Percentiles rank a stretch among this genome's conserved stretches.
These are phyloP conservation scores for Pheosia tremula DNA, from an alignment of 2,888 invertebrate genomes.

Conservation along the genomic window DNA sequence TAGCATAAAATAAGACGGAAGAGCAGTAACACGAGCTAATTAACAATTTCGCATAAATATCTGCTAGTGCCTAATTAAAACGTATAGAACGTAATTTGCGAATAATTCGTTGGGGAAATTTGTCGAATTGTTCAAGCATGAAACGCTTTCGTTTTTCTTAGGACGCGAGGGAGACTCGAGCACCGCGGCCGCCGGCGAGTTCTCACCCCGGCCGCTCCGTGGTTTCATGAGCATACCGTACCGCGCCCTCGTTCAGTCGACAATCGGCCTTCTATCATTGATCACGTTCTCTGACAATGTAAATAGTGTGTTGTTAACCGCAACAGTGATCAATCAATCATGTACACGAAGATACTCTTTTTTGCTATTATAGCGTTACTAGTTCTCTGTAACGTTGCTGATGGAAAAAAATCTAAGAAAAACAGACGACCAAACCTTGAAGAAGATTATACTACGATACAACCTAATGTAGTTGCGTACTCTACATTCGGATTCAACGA, in stretches of 20 bases:
- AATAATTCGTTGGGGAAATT: slow-evolving; percentile 77
- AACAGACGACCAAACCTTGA: slow-evolving; percentile 60
- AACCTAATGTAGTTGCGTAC: slow-evolving; percentile 75
- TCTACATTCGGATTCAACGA: slow-evolving; percentile 78
- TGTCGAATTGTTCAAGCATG: slow-evolving; percentile 68
- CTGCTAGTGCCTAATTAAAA: slow-evolving; percentile 59
- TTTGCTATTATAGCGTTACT: slow-evolving; percentile 56
- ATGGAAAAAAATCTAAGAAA: slow-evolving; percentile 64
- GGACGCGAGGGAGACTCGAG: slow-evolving; percentile 54
- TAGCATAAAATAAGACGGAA: slow-evolving; percentile 54
- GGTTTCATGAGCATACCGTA: slow-evolving; percentile 45
- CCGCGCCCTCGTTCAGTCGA: slow-evolving; percentile 60
- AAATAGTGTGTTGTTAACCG: slow-evolving; percentile 54
- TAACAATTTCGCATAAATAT: slow-evolving; percentile 46
- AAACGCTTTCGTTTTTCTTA: slow-evolving; percentile 80
- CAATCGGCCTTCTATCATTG: slow-evolving; percentile 62
- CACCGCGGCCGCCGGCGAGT: slow-evolving; percentile 42
- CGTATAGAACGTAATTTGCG: slow-evolving; percentile 61
- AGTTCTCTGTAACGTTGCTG: slow-evolving; percentile 43
- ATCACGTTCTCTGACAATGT: slow-evolving; percentile 72
- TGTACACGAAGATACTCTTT: slow-evolving; percentile 62
- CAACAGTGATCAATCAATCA: slow-evolving; percentile 56
- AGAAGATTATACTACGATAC: slow-evolving; percentile 62
- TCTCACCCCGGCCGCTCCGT: slow-evolving; percentile 40
- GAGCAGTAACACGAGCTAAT: slow-evolving; percentile 55